Percentiles rank a stretch among this genome's conserved stretches.
Conservation (phyloP, 2,113 vertebrate genomes). For the Alouatta palliata region DNA sequence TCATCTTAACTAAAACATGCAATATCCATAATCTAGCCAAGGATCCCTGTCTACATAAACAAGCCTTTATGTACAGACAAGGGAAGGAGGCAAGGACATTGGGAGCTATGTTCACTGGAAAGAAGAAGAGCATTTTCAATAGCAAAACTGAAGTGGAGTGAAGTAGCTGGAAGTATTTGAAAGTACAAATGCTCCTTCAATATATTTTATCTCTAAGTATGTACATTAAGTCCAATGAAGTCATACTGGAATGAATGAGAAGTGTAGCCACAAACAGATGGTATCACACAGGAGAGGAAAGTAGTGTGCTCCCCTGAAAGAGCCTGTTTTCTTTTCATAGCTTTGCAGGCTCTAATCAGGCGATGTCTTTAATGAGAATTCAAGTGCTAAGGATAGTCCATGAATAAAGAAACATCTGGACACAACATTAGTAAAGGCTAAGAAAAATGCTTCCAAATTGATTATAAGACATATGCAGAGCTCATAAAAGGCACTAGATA, state of each 20-base stretch:
- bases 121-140: not conserved
- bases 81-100: too few species aligned
- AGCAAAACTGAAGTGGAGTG: not conserved
- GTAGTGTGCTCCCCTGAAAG: rapidly evolving
- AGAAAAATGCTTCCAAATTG: not conserved
- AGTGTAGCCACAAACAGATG: rapidly evolving
- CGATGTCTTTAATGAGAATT: not conserved
- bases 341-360: not conserved
- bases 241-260: not conserved
- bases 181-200: not conserved
- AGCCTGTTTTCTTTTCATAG: rapidly evolving
- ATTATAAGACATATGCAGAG: rapidly evolving
- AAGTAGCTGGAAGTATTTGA: not conserved
- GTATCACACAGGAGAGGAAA: rapidly evolving
- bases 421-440: not conserved
- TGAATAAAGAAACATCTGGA: not conserved
- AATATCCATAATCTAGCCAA: not conserved
- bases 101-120: not conserved
- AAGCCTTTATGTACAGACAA: not conserved
- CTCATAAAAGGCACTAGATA: not conserved
- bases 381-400: too few species aligned
- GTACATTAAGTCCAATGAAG: not conserved
- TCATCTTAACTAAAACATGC: not conserved
- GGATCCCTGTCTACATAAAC: not conserved
- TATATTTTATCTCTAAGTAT: not conserved